Base-by-base conservation (phyloP, 2,888 invertebrate genomes). In the Pycnomerus fuliginosus region DNA sequence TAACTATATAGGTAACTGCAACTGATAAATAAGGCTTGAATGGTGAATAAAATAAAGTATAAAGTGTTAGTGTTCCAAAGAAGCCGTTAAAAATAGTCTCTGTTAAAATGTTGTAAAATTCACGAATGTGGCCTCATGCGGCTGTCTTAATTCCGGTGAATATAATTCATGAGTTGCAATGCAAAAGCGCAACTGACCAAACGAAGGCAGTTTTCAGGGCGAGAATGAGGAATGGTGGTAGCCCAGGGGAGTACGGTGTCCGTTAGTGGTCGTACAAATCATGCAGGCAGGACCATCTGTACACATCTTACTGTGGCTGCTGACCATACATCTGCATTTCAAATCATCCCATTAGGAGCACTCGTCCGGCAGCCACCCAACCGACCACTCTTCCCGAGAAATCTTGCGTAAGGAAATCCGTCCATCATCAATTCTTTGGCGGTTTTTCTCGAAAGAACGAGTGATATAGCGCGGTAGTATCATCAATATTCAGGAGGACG, bases 401-500 rank as follows among this genome's bases (percentile, higher is more conserved):
- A n/a, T n/a, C n/a, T n/a, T n/a, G n/a, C n/a, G n/a, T n/a, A n/a
- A n/a, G n/a, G n/a, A n/a, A n/a, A n/a, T n/a, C n/a, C n/a, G n/a
- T n/a, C n/a, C n/a, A n/a, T n/a, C n/a, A n/a, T n/a, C n/a, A n/a
- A n/a, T n/a, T n/a, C n/a, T n/a, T n/a, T n/a, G n/a, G n/a, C n/a
- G n/a, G n/a, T 28, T 25, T 25, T 10, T 28, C n/a, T 13, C 8
- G 16, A 31, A 29, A 49, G 35, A 31, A 36, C 52, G 53, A 62
- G 68, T 67, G 65, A 68, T 67, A 64, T 64, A 67, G 68, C 65
- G 62, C 60, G 63, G 65, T 64, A 63, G 67, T 68, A 63, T 62
- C 70, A 71, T 72, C 64, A 72, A 72, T 72, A 72, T 72, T 72
- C 70, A 67, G 61, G 60, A 56, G 61, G 64, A 61, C 59, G 62